Evolutionary conservation across 2,888 invertebrate genomes (phyloP).

Genomic region (Nephrotoma flavescens): DNA sequence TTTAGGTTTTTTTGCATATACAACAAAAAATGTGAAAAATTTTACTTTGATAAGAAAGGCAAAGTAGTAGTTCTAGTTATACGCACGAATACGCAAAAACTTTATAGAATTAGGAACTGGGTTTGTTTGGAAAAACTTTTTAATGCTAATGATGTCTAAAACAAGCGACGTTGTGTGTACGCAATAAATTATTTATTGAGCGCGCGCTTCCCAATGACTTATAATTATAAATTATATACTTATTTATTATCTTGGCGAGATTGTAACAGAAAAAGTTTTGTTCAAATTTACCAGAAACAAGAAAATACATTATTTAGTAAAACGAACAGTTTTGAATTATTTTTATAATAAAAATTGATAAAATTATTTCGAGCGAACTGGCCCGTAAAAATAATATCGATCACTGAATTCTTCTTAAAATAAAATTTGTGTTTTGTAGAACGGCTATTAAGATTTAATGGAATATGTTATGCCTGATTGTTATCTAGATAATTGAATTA

Average conservation of each 20-base stretch:
- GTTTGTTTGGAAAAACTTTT: not conserved
- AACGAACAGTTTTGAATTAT: not conserved
- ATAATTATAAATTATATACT: not conserved
- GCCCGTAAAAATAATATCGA: too few relatives aligned
- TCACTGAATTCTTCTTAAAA: too few relatives aligned
- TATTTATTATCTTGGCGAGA: not conserved
- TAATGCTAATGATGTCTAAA: not conserved
- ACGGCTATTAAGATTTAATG: too few relatives aligned
- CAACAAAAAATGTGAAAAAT: not conserved
- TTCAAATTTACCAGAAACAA: not conserved
- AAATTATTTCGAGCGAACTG: too few relatives aligned
- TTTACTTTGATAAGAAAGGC: not conserved
- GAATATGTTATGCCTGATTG: too few relatives aligned
- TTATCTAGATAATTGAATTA: too few relatives aligned
- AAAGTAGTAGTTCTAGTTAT: not conserved
- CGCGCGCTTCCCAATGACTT: not conserved
- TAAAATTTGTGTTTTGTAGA: too few relatives aligned
- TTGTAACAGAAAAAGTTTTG: not conserved
- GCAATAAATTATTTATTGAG: not conserved
- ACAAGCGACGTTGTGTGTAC: not conserved
- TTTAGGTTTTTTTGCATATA: not conserved
- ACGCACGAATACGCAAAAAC: not conserved
- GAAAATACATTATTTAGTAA: not conserved
- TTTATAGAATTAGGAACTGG: not conserved
- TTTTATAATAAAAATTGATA: not conserved